phyloP scores from a whole-genome alignment of 2,797 vertebrate species.

The Xenopus petersii region DNA sequence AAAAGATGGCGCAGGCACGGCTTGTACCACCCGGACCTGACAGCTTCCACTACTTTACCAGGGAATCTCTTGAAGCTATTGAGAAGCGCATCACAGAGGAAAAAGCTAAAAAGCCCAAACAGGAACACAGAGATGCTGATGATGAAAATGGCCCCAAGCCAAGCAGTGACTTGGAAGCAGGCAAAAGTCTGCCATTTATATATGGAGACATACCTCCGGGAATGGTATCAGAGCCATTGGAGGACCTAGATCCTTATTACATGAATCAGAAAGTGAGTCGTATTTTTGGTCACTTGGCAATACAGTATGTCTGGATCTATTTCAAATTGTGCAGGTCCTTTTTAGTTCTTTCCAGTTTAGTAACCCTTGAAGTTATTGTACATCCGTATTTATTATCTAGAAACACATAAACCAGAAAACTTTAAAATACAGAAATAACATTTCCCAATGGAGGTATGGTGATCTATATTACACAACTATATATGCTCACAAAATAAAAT shows the following conservation, averaged over 20 bases:
- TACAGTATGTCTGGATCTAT: not conserved
- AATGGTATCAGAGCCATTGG: constrained; percentile 83
- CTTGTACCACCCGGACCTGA: constrained; percentile 87
- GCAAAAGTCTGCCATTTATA: constrained; percentile 84
- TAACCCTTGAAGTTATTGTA: not conserved
- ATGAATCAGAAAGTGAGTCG: constrained; percentile 82
- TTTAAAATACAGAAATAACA: too few species aligned
- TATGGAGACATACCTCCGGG: constrained; percentile 84
- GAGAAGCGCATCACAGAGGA: constrained; percentile 84
- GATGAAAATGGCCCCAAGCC: constrained; percentile 71
- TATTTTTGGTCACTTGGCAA: not conserved
- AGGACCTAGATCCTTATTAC: constrained; percentile 92
- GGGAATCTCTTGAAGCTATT: constrained; percentile 88
- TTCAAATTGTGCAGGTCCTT: not conserved
- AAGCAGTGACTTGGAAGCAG: constrained; percentile 84
- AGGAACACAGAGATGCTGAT: constrained; percentile 71
- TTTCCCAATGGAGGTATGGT: too few species aligned
- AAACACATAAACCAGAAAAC: too few species aligned
- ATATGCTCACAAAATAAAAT: too few species aligned
- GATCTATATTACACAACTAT: too few species aligned
- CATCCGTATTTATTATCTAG: too few species aligned
- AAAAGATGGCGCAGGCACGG: constrained; percentile 86
- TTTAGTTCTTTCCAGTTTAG: not conserved
- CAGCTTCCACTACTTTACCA: constrained; percentile 80
- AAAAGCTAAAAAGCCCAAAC: constrained; percentile 72